Evolutionary conservation across 2,113 vertebrate genomes (phyloP).

Genomic region (Taxidea taxus): DNA sequence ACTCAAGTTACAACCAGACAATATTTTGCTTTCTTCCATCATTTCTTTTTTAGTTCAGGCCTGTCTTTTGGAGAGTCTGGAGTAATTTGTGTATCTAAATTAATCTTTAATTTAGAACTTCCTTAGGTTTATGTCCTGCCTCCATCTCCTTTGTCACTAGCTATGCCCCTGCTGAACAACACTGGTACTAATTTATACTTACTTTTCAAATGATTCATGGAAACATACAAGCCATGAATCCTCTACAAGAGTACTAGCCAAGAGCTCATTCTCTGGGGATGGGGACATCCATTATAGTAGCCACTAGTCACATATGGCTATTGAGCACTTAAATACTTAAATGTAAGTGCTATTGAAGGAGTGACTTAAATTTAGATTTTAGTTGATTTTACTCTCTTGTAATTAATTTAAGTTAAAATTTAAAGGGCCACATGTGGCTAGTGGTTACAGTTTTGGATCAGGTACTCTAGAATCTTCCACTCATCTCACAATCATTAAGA

Average conservation of each 20-base stretch:
- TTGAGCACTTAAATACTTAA: not conserved
- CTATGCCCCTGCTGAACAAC: not conserved
- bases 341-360: not conserved
- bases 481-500: not conserved
- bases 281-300: not conserved
- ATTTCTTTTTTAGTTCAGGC: not conserved
- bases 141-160: not conserved
- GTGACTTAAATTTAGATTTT: not conserved
- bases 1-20: not conserved
- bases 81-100: not conserved
- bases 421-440: not conserved
- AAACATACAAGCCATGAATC: not conserved
- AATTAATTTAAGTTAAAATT: not conserved
- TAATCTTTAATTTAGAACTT: not conserved
- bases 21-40: not conserved
- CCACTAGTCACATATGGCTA: not conserved
- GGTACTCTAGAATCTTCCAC: not conserved
- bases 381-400: not conserved
- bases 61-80: not conserved
- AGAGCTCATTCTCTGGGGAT: not conserved
- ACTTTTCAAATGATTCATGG: not conserved
- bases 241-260: not conserved
- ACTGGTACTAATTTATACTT: not conserved
- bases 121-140: not conserved
- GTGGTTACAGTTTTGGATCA: not conserved